Evolutionary conservation across 2,888 invertebrate genomes (phyloP).

Genomic region (Tachina lurida): DNA sequence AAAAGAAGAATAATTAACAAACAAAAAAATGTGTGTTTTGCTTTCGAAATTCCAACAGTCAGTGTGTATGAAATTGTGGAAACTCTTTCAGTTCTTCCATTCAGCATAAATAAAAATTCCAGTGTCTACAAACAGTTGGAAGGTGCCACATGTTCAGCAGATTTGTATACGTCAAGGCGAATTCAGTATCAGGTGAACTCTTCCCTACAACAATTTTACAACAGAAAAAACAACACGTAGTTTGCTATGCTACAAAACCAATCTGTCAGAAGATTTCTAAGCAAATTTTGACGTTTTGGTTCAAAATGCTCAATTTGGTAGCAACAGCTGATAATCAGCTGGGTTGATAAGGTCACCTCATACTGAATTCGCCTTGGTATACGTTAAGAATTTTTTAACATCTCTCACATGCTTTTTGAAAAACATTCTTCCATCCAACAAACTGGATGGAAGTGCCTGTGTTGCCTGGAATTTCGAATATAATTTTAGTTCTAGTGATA

Average conservation of each 20-base stretch:
- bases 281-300: no score
- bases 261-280: no score
- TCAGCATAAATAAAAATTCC: neutral
- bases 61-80: neutral
- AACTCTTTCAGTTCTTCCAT: neutral
- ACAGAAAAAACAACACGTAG: no score
- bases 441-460: neutral
- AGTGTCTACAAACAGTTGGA: neutral
- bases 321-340: no score
- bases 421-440: neutral
- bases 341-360: no score
- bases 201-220: no score
- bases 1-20: neutral
- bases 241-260: no score
- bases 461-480: constrained; percentile 22
- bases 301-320: no score
- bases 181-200: no score
- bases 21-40: neutral
- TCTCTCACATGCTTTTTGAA: no score
- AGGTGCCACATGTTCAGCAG: constrained; percentile 22
- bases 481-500: neutral
- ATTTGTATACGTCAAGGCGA: neutral
- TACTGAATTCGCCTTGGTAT: no score
- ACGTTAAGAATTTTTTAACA: no score
- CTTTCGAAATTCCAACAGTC: neutral